Percentiles rank a stretch among this genome's conserved stretches.
phyloP scores from a whole-genome alignment of 2,113 vertebrate genomes.

The Catharus fuscescens region DNA sequence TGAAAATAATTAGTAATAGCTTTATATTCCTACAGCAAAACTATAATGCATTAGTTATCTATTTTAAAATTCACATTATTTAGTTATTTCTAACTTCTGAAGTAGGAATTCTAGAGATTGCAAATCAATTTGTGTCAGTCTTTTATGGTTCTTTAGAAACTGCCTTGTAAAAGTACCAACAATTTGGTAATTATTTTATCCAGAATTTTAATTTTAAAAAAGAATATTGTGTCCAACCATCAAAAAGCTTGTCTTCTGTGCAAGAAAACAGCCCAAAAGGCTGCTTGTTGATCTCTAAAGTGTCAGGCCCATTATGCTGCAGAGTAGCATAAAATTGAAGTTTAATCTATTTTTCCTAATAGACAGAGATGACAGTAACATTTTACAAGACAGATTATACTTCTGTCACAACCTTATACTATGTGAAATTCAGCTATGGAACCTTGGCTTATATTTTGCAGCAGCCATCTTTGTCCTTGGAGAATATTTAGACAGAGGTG shows the following conservation, averaged over 20 bases:
- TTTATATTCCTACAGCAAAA: neutral
- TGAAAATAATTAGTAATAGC: neutral
- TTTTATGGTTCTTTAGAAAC: neutral
- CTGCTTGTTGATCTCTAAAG: neutral
- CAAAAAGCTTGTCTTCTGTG: neutral
- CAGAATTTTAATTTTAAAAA: neutral
- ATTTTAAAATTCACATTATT: neutral
- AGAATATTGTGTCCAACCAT: neutral
- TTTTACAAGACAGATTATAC: neutral
- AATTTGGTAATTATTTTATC: neutral
- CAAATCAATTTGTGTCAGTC: neutral
- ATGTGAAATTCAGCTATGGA: neutral
- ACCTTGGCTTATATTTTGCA: neutral
- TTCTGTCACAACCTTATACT: neutral
- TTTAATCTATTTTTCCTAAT: neutral
- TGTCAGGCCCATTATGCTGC: neutral
- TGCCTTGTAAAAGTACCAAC: neutral
- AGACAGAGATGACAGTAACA: neutral
- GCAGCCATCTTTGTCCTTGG: neutral
- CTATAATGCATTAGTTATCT: neutral
- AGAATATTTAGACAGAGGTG: neutral
- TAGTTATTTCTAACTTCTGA: neutral
- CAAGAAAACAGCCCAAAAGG: neutral
- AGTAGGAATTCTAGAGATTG: neutral
- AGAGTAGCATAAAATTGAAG: neutral